Conservation (phyloP, 1,140 invertebrate species). For the Orchestia grillus region DNA sequence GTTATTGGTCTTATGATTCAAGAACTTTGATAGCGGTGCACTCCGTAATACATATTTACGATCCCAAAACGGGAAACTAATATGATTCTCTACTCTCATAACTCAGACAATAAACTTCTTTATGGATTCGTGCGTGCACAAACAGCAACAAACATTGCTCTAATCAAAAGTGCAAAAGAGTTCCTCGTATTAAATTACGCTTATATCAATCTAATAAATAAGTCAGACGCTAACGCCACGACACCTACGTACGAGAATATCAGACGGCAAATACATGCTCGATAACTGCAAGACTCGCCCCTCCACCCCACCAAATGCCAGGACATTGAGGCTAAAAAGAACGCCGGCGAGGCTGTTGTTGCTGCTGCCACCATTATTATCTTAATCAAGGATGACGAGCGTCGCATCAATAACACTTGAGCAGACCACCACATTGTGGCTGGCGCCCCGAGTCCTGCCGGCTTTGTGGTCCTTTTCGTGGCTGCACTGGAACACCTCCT, state of each 20-base stretch:
- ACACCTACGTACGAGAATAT: too few species aligned
- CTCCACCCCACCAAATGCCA: neutral
- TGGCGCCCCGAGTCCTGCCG: neutral
- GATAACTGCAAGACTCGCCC: neutral
- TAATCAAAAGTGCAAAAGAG: neutral
- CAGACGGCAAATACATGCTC: neutral
- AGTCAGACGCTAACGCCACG: too few species aligned
- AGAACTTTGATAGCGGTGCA: neutral
- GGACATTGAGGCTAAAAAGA: neutral
- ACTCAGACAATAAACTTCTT: too few species aligned
- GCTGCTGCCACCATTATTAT: slow-evolving; percentile 24
- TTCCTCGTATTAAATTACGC: neutral
- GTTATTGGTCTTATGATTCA: neutral
- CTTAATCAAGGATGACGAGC: slow-evolving; percentile 32
- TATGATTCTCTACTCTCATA: neutral
- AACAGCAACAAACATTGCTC: neutral
- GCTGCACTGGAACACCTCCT: too few species aligned
- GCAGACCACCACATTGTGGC: slow-evolving; percentile 12
- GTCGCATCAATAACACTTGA: slow-evolving; percentile 41
- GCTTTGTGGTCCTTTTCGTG: neutral
- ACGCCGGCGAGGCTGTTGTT: neutral
- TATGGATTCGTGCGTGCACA: too few species aligned
- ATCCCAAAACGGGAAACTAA: too few species aligned
- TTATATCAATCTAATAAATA: neutral
- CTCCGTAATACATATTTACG: too few species aligned